Percentiles rank a stretch among this genome's conserved stretches.
Conservation (phyloP, 2,888 invertebrate genomes). For the Cephus pulcher region DNA sequence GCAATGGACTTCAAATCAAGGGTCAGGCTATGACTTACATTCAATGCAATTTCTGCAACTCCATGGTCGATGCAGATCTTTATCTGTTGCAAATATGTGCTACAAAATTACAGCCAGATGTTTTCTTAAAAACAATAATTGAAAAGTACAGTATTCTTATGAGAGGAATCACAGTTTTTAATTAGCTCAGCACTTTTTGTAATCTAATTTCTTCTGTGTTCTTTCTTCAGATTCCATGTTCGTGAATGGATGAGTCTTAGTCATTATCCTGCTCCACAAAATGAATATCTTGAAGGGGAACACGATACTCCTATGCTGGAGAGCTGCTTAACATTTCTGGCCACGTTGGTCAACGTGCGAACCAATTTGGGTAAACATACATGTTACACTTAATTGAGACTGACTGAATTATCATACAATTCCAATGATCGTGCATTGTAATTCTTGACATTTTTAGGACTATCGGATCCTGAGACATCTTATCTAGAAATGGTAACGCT, state of each 20-base stretch:
- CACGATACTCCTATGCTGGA: slow-evolving; percentile 93
- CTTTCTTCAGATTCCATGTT: slow-evolving; percentile 79
- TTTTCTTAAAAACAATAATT: slow-evolving; percentile 87
- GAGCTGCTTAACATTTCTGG: slow-evolving; percentile 90
- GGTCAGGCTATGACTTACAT: slow-evolving; percentile 99
- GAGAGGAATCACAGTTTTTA: not conserved
- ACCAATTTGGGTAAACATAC: slow-evolving; percentile 81
- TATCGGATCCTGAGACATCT: slow-evolving; percentile 75
- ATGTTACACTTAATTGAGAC: not conserved
- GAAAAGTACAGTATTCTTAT: slow-evolving; percentile 75
- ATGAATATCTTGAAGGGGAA: slow-evolving; percentile 76
- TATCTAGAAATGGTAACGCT: slow-evolving; percentile 93
- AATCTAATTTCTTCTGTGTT: slow-evolving; percentile 9
- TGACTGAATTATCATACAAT: not conserved
- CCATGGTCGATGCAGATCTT: slow-evolving; percentile 97
- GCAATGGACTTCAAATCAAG: slow-evolving; percentile 96
- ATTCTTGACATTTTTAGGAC: slow-evolving; percentile 62
- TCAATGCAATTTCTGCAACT: slow-evolving; percentile 98
- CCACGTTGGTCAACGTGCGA: slow-evolving; percentile 87
- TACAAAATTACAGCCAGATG: slow-evolving; percentile 86
- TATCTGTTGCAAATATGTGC: slow-evolving; percentile 95
- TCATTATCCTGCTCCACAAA: slow-evolving; percentile 75
- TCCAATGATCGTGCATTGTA: not conserved
- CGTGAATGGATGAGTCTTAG: slow-evolving; percentile 87
- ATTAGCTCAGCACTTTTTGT: slow-evolving; percentile 1